Percentiles rank a stretch among this genome's conserved stretches.
These are phyloP conservation scores for Clarias fuscus DNA, from an alignment of 2,797 vertebrate genomes.

Conservation along the genomic window DNA sequence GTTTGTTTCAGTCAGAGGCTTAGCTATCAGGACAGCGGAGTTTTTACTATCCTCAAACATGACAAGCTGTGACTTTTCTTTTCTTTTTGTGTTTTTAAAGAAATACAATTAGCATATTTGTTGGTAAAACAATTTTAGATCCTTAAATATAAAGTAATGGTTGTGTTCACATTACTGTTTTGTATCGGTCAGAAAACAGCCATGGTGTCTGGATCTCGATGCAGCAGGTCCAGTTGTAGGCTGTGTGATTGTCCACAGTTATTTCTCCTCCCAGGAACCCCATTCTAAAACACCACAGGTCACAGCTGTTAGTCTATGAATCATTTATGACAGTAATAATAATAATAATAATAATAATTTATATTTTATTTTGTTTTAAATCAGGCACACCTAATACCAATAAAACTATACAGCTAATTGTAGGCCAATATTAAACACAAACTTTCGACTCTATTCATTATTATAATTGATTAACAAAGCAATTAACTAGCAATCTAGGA, in stretches of 20 bases:
- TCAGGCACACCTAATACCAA: no score
- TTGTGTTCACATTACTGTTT: neutral
- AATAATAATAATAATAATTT: no score
- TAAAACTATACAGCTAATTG: no score
- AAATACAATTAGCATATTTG: neutral
- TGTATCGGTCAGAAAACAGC: neutral
- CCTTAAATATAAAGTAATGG: neutral
- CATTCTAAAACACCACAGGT: slow-evolving; percentile 6
- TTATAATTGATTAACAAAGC: no score
- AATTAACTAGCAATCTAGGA: no score
- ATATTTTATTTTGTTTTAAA: no score
- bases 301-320: neutral
- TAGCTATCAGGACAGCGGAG: no score
- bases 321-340: neutral
- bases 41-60: no score
- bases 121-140: neutral
- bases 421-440: no score
- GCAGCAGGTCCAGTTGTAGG: slow-evolving; percentile 15
- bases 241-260: neutral
- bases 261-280: slow-evolving; percentile 20
- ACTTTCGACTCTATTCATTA: no score
- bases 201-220: neutral
- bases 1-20: no score
- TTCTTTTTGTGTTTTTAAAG: neutral
- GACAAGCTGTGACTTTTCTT: no score